phyloP scores from a whole-genome alignment of 2,888 invertebrate species.

The Pollenia griseotomentosa region DNA sequence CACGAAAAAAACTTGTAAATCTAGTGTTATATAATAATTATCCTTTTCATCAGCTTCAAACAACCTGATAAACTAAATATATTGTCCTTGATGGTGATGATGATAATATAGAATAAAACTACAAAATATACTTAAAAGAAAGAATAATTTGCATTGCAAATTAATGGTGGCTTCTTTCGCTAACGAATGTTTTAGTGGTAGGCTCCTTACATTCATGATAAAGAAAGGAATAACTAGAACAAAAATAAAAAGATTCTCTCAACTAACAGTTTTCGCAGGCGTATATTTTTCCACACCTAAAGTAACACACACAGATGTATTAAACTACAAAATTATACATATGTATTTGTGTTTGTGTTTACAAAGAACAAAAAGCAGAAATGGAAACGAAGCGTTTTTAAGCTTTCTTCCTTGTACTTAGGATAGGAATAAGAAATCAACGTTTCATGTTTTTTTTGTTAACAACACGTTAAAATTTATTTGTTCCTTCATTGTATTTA shows the following conservation, averaged over 20 bases:
- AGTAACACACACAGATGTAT: conserved; percentile 13
- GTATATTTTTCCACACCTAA: conserved; percentile 29
- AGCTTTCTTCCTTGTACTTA: conserved; percentile 1
- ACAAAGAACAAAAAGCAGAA: conserved; percentile 37
- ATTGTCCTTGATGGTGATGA: conserved; percentile 19
- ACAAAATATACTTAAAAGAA: neutral
- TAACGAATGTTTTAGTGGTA: conserved; percentile 35
- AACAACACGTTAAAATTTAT: conserved; percentile 54
- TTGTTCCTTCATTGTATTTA: neutral
- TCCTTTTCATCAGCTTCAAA: conserved; percentile 2
- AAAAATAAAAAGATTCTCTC: conserved; percentile 31
- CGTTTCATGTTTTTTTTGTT: conserved; percentile 37
- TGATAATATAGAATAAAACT: neutral
- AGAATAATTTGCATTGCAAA: conserved; percentile 71
- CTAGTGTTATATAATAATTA: neutral
- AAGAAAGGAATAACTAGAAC: conserved; percentile 34
- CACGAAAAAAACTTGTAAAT: neutral
- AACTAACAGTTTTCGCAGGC: conserved; percentile 16
- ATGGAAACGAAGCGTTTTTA: conserved; percentile 31
- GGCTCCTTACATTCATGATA: conserved; percentile 24
- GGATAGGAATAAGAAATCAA: conserved; percentile 18
- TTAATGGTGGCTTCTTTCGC: conserved; percentile 59
- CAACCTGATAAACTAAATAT: conserved; percentile 43
- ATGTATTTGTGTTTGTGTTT: conserved; percentile 63
- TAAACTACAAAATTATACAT: conserved; percentile 1